Conservation (phyloP, 2,797 vertebrate species). For the Platyrinchus mystaceus region DNA sequence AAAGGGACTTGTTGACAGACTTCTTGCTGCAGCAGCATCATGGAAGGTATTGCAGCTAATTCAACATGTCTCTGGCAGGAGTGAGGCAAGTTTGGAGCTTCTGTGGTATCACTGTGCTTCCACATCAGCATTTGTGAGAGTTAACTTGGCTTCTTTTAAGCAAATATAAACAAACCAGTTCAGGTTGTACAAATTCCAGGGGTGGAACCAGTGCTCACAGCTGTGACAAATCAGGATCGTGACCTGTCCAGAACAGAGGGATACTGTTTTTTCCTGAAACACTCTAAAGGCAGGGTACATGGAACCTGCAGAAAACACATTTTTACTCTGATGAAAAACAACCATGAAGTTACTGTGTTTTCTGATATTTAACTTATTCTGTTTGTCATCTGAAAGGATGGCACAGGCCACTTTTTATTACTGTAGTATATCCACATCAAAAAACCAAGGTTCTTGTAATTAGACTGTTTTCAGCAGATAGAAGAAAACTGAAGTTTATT, state of each 20-base stretch:
- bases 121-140: background rate
- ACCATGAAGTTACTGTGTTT: background rate
- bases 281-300: background rate
- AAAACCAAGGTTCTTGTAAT: background rate
- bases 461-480: slow-evolving; percentile 31
- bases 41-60: background rate
- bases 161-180: background rate
- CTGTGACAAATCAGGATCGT: background rate
- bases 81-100: background rate
- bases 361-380: background rate
- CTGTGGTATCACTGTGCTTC: background rate
- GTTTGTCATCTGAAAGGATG: background rate
- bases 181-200: slow-evolving; percentile 5
- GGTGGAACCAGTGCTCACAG: background rate
- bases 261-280: background rate
- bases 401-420: background rate
- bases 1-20: background rate
- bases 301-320: background rate
- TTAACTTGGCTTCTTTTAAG: background rate
- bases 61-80: background rate
- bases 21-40: background rate
- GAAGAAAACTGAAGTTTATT: background rate
- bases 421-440: background rate
- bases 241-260: background rate
- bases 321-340: background rate